Evolutionary conservation across 2,797 vertebrate genomes (phyloP).

Genomic region (Novumbra hubbsi): DNA sequence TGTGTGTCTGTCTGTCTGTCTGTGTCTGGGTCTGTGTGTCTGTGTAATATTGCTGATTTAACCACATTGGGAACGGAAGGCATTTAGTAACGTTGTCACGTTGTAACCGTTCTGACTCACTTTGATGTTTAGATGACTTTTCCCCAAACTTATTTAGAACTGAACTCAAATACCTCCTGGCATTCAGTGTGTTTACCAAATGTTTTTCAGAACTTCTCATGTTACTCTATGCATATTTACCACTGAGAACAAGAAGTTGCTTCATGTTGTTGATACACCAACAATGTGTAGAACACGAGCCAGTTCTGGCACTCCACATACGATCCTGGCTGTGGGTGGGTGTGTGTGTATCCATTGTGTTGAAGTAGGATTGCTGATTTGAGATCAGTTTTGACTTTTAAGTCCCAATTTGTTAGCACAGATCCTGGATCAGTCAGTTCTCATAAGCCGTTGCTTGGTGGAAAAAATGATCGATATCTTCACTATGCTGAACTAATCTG

Average conservation of each 20-base stretch:
- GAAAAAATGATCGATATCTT: background rate
- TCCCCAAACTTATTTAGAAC: too few relatives aligned
- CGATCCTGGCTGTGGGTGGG: background rate
- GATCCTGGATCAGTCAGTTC: background rate
- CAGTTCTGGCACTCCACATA: background rate
- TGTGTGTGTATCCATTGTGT: background rate
- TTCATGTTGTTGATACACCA: background rate
- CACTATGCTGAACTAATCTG: background rate
- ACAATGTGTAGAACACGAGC: background rate
- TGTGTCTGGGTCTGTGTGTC: too few relatives aligned
- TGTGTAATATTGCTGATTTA: too few relatives aligned
- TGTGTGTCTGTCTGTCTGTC: too few relatives aligned
- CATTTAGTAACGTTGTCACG: too few relatives aligned
- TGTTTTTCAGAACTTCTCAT: too few relatives aligned
- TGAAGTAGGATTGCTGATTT: background rate
- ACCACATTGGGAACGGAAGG: too few relatives aligned
- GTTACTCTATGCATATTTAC: too few relatives aligned
- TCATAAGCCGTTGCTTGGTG: background rate
- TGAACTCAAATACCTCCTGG: too few relatives aligned
- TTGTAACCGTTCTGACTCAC: too few relatives aligned
- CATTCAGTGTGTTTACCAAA: too few relatives aligned
- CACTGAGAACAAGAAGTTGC: background rate
- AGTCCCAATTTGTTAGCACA: background rate
- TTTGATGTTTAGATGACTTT: too few relatives aligned
- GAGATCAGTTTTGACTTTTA: background rate